These are phyloP conservation scores for Sebastes oblongus DNA, from an alignment of 2,797 vertebrate genomes.

Conservation along the genomic window DNA sequence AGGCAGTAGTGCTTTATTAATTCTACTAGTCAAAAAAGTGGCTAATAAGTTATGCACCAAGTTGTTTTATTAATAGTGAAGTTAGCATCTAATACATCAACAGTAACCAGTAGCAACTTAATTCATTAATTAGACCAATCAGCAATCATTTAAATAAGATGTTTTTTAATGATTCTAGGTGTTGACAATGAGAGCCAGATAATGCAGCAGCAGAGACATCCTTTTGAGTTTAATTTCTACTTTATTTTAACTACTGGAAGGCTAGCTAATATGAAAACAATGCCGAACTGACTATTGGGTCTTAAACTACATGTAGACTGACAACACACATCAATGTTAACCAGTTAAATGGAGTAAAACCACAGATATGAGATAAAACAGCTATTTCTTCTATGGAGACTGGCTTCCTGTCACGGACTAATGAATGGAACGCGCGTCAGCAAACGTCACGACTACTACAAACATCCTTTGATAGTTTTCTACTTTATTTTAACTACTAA, in stretches of 20 bases:
- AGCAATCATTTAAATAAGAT: too few species aligned
- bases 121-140: too few species aligned
- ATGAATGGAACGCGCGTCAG: constrained; percentile 47
- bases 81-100: too few species aligned
- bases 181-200: too few species aligned
- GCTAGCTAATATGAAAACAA: rapidly evolving
- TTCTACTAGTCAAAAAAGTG: background rate
- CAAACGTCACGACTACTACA: too few species aligned
- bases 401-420: rapidly evolving
- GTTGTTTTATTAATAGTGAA: too few species aligned
- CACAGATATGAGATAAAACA: background rate
- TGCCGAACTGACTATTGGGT: rapidly evolving
- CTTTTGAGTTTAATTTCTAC: background rate
- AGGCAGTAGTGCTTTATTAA: background rate
- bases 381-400: rapidly evolving
- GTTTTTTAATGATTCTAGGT: too few species aligned
- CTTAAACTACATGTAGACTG: rapidly evolving
- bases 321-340: rapidly evolving
- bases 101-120: too few species aligned
- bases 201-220: background rate
- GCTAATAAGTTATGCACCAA: too few species aligned
- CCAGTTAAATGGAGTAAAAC: rapidly evolving
- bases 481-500: background rate
- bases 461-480: too few species aligned
- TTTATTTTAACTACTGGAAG: background rate